A percentile compares a stretch with the other conserved stretches of the same genome.
These are phyloP conservation scores for Onychomys arenicola DNA, from an alignment of 2,797 vertebrate species.

Conservation along the genomic window DNA sequence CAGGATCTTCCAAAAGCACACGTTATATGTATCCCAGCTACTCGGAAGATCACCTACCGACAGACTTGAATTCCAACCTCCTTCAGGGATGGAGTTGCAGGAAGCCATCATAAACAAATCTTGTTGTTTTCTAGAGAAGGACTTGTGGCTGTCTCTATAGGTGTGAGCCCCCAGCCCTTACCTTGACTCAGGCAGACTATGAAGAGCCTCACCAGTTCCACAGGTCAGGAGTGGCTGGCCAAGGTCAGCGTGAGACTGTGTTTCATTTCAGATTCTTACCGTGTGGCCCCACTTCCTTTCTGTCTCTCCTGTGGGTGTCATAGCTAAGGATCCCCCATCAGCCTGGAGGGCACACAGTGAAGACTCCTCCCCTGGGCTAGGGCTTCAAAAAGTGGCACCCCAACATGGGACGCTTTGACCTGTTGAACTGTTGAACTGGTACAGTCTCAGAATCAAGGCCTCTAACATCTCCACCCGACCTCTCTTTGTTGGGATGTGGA, in stretches of 20 bases:
- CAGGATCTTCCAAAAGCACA: background rate
- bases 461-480: background rate
- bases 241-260: background rate
- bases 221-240: background rate
- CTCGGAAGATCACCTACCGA: background rate
- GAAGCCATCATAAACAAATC: background rate
- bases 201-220: background rate
- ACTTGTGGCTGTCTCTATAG: too few relatives aligned
- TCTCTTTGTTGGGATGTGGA: background rate
- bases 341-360: fast-evolving
- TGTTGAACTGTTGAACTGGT: background rate
- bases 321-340: background rate
- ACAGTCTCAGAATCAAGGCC: background rate
- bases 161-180: background rate
- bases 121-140: too few relatives aligned
- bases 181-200: background rate
- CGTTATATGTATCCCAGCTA: background rate
- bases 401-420: background rate
- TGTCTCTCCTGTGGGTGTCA: background rate
- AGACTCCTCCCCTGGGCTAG: background rate
- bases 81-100: background rate
- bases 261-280: background rate
- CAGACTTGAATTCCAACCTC: background rate
- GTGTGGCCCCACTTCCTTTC: background rate
- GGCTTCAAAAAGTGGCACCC: background rate